phyloP scores from a whole-genome alignment of 2,888 invertebrate species.

The Auanema freiburgensis region DNA sequence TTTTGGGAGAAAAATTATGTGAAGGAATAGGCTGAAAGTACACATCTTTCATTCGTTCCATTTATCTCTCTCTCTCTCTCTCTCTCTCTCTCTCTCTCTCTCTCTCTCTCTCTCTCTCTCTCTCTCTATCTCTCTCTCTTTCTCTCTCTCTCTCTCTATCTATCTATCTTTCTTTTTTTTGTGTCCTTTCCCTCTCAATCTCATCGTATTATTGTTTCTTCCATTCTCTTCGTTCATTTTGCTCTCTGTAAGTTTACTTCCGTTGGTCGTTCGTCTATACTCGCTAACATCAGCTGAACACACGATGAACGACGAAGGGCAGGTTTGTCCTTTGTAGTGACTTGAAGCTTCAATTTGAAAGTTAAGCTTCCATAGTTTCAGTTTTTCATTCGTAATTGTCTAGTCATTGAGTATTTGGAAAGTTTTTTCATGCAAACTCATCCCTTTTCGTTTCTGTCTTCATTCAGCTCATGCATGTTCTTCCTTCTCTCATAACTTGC shows the following conservation, averaged over 20 bases:
- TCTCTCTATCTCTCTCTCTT: slow-evolving; percentile 18
- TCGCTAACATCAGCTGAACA: too few species aligned
- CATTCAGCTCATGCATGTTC: not conserved
- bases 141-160: slow-evolving; percentile 17
- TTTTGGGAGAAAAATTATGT: not conserved
- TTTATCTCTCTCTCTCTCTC: slow-evolving; percentile 10
- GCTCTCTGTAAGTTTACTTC: slow-evolving; percentile 9
- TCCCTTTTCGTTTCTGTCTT: not conserved
- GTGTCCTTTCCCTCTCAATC: slow-evolving; percentile 19
- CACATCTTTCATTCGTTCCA: slow-evolving; percentile 1
- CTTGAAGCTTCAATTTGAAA: too few species aligned
- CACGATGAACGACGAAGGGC: too few species aligned
- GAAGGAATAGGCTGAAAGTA: not conserved
- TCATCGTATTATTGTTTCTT: slow-evolving; percentile 21
- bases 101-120: slow-evolving; percentile 13
- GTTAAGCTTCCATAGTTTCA: not conserved
- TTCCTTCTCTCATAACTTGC: not conserved
- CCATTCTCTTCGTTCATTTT: slow-evolving; percentile 16
- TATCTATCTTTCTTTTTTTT: slow-evolving; percentile 18
- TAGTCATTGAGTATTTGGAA: slow-evolving; percentile 3
- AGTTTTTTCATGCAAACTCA: not conserved
- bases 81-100: slow-evolving; percentile 9
- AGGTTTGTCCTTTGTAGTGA: too few species aligned
- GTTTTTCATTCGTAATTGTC: not conserved
- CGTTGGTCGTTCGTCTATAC: slow-evolving; percentile 1